phyloP scores from a whole-genome alignment of 1,140 invertebrate species.

The Cepaea nemoralis region DNA sequence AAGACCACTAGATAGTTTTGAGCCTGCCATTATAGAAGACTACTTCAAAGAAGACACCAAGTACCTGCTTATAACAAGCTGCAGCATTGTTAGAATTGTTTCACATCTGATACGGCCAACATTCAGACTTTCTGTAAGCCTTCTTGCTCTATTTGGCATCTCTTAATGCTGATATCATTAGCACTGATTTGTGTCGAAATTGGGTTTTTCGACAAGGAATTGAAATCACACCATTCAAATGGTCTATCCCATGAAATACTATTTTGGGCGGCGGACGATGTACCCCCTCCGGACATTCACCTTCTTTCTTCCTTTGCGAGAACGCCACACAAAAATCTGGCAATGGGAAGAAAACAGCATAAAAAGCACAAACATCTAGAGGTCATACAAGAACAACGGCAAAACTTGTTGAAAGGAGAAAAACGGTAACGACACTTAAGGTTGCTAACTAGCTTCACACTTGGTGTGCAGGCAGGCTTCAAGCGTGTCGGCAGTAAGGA shows the following conservation, averaged over 20 bases:
- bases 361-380: constrained; percentile 13
- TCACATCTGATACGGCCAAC: background rate
- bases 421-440: background rate
- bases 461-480: constrained; percentile 33
- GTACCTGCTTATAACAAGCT: background rate
- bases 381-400: constrained; percentile 18
- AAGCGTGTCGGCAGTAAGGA: background rate
- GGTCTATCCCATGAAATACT: background rate
- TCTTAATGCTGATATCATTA: background rate
- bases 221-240: constrained; percentile 23
- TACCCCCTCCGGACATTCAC: constrained; percentile 26
- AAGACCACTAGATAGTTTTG: too few species aligned
- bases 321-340: constrained; percentile 34
- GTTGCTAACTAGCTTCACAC: constrained; percentile 21
- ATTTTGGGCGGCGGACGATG: constrained; percentile 25
- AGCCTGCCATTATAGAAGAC: too few species aligned
- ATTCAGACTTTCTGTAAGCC: background rate
- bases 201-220: constrained; percentile 30
- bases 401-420: background rate
- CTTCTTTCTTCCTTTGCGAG: constrained; percentile 31
- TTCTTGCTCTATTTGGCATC: background rate
- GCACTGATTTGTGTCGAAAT: constrained; percentile 3
- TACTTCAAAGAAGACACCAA: too few species aligned
- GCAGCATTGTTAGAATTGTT: background rate
- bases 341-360: constrained; percentile 1